Evolutionary conservation across 1,140 invertebrate species (phyloP).

Genomic region (Chelonus insularis): DNA sequence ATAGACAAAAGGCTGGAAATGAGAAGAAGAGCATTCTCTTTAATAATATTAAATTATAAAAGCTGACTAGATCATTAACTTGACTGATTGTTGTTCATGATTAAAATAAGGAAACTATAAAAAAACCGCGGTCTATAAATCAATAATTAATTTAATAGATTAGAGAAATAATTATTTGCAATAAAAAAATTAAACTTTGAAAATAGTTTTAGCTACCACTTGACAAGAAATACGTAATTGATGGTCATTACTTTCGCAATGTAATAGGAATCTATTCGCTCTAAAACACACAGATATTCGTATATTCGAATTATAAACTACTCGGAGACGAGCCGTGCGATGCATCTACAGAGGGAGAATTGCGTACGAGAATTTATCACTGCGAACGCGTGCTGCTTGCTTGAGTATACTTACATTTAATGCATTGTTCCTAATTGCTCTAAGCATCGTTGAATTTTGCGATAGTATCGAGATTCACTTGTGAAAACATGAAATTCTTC

Average conservation of each 20-base stretch:
- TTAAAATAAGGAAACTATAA: no score
- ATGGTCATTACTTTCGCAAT: conserved; percentile 51
- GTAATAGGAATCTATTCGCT: conserved; percentile 49
- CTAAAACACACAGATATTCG: conserved; percentile 58
- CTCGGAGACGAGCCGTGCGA: conserved; percentile 27
- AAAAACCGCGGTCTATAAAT: no score
- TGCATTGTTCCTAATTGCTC: conserved; percentile 43
- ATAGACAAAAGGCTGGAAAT: no score
- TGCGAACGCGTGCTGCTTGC: background rate
- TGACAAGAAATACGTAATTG: conserved; percentile 9
- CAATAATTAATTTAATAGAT: no score
- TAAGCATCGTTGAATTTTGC: conserved; percentile 35
- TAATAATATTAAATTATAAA: no score
- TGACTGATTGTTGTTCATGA: no score
- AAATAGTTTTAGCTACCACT: background rate
- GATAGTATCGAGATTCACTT: conserved; percentile 46
- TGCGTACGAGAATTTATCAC: background rate
- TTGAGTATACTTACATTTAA: background rate
- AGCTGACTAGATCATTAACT: no score
- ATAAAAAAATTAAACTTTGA: background rate
- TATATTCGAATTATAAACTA: conserved; percentile 39
- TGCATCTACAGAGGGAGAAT: conserved; percentile 6
- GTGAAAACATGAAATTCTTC: conserved; percentile 52
- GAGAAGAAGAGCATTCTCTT: no score
- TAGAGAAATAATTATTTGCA: no score